Conservation (phyloP, 1,140 invertebrate species). For the Pentalonia nigronervosa region DNA sequence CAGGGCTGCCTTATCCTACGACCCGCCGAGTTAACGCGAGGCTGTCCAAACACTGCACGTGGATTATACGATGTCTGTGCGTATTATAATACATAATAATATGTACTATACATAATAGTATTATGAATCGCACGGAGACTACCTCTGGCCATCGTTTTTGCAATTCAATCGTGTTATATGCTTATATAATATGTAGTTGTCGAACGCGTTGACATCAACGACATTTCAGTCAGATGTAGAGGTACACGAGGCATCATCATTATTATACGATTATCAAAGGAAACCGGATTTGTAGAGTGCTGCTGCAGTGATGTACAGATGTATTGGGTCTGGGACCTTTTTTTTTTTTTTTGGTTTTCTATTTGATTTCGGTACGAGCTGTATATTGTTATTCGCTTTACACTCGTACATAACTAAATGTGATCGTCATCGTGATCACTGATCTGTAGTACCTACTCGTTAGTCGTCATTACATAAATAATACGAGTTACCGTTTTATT, state of each 20-base stretch:
- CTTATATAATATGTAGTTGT: not conserved
- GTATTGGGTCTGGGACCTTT: not conserved
- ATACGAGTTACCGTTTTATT: not conserved
- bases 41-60: not conserved
- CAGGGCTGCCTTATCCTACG: not conserved
- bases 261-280: not conserved
- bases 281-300: not conserved
- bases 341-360: not conserved
- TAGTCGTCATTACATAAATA: not conserved
- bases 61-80: not conserved
- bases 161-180: not conserved
- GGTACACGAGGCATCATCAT: not conserved
- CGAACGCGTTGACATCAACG: not conserved
- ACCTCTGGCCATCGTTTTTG: not conserved
- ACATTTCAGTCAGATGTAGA: not conserved
- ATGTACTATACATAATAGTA: not conserved
- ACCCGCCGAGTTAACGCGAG: not conserved
- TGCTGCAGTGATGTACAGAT: not conserved
- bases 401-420: not conserved
- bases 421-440: too few species aligned
- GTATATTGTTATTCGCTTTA: not conserved
- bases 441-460: not conserved
- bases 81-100: not conserved
- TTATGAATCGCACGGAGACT: not conserved
- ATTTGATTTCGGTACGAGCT: not conserved